These are phyloP conservation scores for Orchestes rusci DNA, from an alignment of 2,888 invertebrate species.

Conservation along the genomic window DNA sequence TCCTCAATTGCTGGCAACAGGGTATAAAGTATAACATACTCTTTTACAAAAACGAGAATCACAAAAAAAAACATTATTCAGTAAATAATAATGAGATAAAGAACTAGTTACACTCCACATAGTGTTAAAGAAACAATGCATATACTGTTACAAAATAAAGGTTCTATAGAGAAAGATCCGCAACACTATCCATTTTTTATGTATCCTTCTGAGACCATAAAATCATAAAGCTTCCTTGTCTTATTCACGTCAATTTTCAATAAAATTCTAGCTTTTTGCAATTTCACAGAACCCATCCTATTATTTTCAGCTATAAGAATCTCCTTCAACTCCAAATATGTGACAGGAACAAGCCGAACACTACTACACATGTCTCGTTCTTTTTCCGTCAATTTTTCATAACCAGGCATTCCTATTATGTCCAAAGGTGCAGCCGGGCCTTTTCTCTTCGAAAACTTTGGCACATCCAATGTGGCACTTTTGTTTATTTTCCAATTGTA, in stretches of 20 bases:
- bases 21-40: too few species aligned
- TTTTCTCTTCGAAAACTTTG: slow-evolving; percentile 37
- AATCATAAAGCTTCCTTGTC: slow-evolving; percentile 80
- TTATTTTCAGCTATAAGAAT: slow-evolving; percentile 68
- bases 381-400: slow-evolving; percentile 58
- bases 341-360: slow-evolving; percentile 66
- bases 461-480: not conserved
- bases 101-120: too few species aligned
- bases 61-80: too few species aligned
- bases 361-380: slow-evolving; percentile 74
- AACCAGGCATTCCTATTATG: slow-evolving; percentile 70
- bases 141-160: too few species aligned
- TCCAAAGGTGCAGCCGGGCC: slow-evolving; percentile 53
- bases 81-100: too few species aligned
- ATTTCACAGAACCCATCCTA: slow-evolving; percentile 63
- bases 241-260: slow-evolving; percentile 92
- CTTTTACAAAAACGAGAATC: too few species aligned
- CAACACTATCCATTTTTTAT: too few species aligned
- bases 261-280: slow-evolving; percentile 75
- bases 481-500: slow-evolving; percentile 35
- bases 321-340: slow-evolving; percentile 71
- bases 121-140: too few species aligned
- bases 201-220: slow-evolving; percentile 64
- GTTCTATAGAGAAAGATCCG: too few species aligned
- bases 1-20: too few species aligned